Evolutionary conservation across 2,113 vertebrate species (phyloP), one percentile per base, ranked within the genome.

Genomic region (Seriola quinqueradiata): DNA sequence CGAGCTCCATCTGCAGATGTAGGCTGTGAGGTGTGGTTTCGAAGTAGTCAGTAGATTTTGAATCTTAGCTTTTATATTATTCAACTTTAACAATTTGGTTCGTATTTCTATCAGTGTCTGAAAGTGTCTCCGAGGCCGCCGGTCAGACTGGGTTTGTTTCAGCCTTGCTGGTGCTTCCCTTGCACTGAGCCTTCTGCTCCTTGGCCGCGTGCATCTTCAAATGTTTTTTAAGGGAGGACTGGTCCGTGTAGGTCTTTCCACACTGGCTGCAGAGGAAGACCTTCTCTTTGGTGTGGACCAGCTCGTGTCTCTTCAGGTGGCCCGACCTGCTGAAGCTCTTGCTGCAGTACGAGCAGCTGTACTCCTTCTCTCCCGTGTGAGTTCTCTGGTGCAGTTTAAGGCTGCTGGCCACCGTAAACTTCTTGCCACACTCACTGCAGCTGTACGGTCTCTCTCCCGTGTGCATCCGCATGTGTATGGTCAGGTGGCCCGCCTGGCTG

Each of bases 381-480:
- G 92, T 95, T 40, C 92, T 85, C 80, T 91, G 91, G 90, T 96
- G 95, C 59, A 95, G 86, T 36, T 95, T 95, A 0, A 96, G 93
- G 90, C 94, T 95, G 74, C 95, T 95, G 54, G 94, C 93, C 83
- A 95, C 94, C 0, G 94, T 94, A 48, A 96, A 96, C 72, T 79
- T 91, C 75, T 93, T 95, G 10, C 90, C 93, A 0, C 95, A 96
- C 77, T 93, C 85, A 0, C 34, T 54, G 79, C 95, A 96, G 87
- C 90, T 77, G 89, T 95, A 96, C 0, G 95, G 95, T 28, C 91
- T 87, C 42, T 96, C 95, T 0, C 95, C 95, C 0, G 95, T 95
- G 89, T 96, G 95, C 93, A 94, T 94, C 6, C 95, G 79, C 91
- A 90, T 94, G 93, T 96, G 95, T 66, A 95, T 95, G 64, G 92